Conservation (phyloP, 2,113 vertebrate genomes). For the Gobio gobio region DNA sequence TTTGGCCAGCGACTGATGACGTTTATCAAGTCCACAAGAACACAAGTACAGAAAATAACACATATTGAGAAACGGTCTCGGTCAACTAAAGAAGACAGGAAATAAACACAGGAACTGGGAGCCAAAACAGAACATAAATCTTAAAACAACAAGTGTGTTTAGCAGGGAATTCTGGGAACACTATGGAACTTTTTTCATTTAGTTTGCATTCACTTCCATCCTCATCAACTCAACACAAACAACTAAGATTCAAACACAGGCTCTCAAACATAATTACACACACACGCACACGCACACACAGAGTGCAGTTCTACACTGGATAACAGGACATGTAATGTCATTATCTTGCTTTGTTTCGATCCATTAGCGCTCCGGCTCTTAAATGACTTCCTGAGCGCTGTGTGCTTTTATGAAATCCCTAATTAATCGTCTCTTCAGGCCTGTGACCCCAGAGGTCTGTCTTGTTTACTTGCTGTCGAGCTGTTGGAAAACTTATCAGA, state of each 20-base stretch:
- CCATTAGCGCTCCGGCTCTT: constrained; percentile 7
- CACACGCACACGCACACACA: constrained; percentile 41
- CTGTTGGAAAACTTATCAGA: constrained; percentile 12
- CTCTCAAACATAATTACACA: constrained; percentile 51
- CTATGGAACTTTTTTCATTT: not conserved
- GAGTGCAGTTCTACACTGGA: no score
- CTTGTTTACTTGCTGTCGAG: not conserved
- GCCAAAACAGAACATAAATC: no score
- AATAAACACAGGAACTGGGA: no score
- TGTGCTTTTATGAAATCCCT: not conserved
- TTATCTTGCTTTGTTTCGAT: constrained; percentile 16
- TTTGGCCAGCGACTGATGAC: no score
- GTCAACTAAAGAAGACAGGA: no score
- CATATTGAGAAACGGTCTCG: no score
- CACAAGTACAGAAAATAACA: no score
- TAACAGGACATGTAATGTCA: not conserved
- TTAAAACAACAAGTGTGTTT: not conserved
- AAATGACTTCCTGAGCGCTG: not conserved
- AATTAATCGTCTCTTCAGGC: constrained; percentile 37
- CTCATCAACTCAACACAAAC: not conserved
- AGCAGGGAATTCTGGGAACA: not conserved
- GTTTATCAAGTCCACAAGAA: no score
- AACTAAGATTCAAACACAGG: not conserved
- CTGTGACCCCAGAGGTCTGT: not conserved
- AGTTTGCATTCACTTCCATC: not conserved